These are phyloP conservation scores for Proterorhinus semilunaris DNA, from an alignment of 2,113 vertebrate genomes.

Conservation along the genomic window DNA sequence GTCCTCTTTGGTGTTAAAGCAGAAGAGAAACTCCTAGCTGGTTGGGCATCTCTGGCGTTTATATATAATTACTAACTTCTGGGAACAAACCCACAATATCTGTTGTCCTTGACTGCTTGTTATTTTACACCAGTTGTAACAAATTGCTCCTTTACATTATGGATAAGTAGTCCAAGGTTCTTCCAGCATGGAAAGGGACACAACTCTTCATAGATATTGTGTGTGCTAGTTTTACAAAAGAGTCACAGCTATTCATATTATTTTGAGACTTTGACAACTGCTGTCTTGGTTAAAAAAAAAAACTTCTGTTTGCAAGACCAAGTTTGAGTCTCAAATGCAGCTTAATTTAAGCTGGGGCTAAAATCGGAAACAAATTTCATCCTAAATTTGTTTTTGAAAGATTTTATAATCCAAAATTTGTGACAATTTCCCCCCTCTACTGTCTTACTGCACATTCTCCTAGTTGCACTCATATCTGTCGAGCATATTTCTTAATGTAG, in stretches of 20 bases:
- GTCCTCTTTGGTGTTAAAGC: slow-evolving; percentile 21
- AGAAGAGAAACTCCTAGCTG: slow-evolving; percentile 39
- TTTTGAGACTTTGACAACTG: slow-evolving; percentile 16
- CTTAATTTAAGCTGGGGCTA: slow-evolving; percentile 13
- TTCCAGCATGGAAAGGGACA: slow-evolving; percentile 16
- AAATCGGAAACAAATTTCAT: slow-evolving; percentile 13
- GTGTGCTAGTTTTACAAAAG: neutral
- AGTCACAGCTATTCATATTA: slow-evolving; percentile 15
- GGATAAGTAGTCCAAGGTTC: slow-evolving; percentile 1
- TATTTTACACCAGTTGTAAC: slow-evolving; percentile 24
- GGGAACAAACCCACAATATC: slow-evolving; percentile 11
- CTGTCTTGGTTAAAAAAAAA: neutral
- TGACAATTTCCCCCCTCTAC: neutral
- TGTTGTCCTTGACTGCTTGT: slow-evolving; percentile 27
- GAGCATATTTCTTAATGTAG: slow-evolving; percentile 34
- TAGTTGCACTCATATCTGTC: slow-evolving; percentile 31
- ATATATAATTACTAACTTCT: slow-evolving; percentile 14
- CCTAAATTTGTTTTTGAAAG: slow-evolving; percentile 1
- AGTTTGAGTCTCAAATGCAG: slow-evolving; percentile 20
- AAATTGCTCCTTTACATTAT: slow-evolving; percentile 17
- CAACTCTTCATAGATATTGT: slow-evolving; percentile 8
- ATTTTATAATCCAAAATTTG: slow-evolving; percentile 4
- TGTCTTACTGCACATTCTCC: slow-evolving; percentile 36
- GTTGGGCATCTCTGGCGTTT: slow-evolving; percentile 15
- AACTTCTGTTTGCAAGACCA: slow-evolving; percentile 8